These are phyloP conservation scores for Squalus acanthias DNA, from an alignment of 2,797 vertebrate genomes.

Conservation along the genomic window DNA sequence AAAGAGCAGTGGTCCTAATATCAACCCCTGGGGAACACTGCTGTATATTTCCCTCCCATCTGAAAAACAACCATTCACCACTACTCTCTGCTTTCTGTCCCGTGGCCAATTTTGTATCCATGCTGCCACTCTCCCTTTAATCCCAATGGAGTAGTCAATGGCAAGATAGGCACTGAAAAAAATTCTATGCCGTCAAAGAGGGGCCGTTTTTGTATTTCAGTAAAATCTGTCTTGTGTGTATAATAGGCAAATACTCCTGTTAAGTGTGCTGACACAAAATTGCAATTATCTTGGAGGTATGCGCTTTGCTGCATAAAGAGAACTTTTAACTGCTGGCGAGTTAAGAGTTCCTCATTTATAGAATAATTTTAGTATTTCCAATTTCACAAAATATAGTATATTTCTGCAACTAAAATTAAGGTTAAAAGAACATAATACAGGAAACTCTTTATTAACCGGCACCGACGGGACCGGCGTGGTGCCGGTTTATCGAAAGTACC, in stretches of 20 bases:
- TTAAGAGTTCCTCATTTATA: not conserved
- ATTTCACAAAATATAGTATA: not conserved
- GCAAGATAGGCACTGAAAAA: not conserved
- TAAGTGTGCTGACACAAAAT: not conserved
- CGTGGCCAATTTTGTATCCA: too few relatives aligned
- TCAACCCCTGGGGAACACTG: not conserved
- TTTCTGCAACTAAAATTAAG: not conserved
- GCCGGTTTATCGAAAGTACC: too few relatives aligned
- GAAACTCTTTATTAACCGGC: too few relatives aligned
- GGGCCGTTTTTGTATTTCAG: too few relatives aligned
- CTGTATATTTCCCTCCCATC: not conserved
- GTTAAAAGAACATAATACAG: not conserved
- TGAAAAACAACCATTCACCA: not conserved
- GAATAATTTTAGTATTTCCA: not conserved
- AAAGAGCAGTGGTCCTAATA: too few relatives aligned
- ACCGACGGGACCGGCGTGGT: too few relatives aligned
- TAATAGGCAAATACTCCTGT: not conserved
- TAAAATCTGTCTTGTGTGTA: too few relatives aligned
- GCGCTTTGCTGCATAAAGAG: not conserved
- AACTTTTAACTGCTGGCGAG: not conserved
- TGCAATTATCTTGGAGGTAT: not conserved
- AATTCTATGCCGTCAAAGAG: too few relatives aligned
- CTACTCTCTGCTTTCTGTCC: not conserved
- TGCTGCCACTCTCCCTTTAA: not conserved
- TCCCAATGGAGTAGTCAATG: not conserved